These are phyloP conservation scores for Ichneumoninae sp. DNA, from an alignment of 2,888 invertebrate genomes.

Conservation along the genomic window DNA sequence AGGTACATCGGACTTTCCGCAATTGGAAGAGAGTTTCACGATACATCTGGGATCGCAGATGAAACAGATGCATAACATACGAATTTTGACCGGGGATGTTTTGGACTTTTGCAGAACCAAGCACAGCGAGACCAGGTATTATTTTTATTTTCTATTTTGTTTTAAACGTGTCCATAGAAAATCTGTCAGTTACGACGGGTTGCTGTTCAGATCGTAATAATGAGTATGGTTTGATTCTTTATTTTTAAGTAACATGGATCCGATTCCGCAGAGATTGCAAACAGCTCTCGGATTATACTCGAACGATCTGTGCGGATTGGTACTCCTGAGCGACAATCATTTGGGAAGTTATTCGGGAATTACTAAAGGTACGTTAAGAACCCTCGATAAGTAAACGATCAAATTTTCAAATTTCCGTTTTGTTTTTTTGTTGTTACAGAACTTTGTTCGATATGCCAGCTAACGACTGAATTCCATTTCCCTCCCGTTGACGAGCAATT, in stretches of 20 bases:
- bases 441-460: constrained; percentile 89
- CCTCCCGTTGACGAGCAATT: constrained; percentile 94
- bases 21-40: constrained; percentile 97
- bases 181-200: background rate
- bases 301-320: constrained; percentile 94
- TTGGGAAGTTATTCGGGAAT: constrained; percentile 88
- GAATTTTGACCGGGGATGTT: constrained; percentile 94
- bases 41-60: constrained; percentile 99
- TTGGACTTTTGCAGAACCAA: constrained; percentile 90
- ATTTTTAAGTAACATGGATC: constrained; percentile 84
- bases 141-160: constrained; percentile 3
- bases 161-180: no score
- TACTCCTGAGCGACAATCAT: constrained; percentile 90
- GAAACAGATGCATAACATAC: constrained; percentile 99
- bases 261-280: constrained; percentile 93
- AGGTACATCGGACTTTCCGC: constrained; percentile 79
- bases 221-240: constrained; percentile 5
- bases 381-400: background rate
- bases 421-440: constrained; percentile 84
- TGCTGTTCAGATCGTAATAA: background rate
- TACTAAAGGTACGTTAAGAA: constrained; percentile 85
- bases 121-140: constrained; percentile 83
- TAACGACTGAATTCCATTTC: constrained; percentile 98
- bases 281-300: constrained; percentile 98
- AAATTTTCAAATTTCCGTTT: constrained; percentile 18